phyloP scores from a whole-genome alignment of 2,113 vertebrate genomes.

The Gobiocypris rarus region DNA sequence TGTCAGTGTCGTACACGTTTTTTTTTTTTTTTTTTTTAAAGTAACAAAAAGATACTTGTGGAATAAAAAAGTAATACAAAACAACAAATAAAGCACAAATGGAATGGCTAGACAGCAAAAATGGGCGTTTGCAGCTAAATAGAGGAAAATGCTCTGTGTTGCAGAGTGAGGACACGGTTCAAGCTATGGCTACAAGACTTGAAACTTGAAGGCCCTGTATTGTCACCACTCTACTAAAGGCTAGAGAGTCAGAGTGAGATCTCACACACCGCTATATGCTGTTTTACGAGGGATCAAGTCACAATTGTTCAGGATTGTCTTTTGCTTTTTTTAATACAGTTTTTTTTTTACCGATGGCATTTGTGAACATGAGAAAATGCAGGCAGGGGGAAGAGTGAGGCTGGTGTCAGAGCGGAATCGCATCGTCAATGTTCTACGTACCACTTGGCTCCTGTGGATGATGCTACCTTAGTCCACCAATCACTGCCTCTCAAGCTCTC shows the following conservation, averaged over 20 bases:
- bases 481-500: slow-evolving; percentile 14
- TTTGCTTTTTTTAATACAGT: slow-evolving; percentile 67
- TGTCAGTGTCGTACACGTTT: slow-evolving; percentile 63
- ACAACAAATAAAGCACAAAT: slow-evolving; percentile 37
- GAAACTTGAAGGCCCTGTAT: slow-evolving; percentile 45
- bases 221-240: slow-evolving; percentile 41
- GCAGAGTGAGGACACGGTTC: slow-evolving; percentile 62
- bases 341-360: slow-evolving; percentile 55
- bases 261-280: slow-evolving; percentile 64
- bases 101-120: slow-evolving; percentile 49
- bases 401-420: neutral
- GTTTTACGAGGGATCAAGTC: slow-evolving; percentile 72
- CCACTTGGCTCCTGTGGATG: slow-evolving; percentile 12
- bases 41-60: slow-evolving; percentile 43
- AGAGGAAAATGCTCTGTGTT: slow-evolving; percentile 64
- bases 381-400: slow-evolving; percentile 20
- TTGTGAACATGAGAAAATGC: slow-evolving; percentile 49
- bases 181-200: slow-evolving; percentile 67
- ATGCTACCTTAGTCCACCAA: slow-evolving; percentile 27
- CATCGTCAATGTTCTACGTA: neutral
- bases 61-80: slow-evolving; percentile 20
- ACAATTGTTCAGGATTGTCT: slow-evolving; percentile 80
- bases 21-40: neutral
- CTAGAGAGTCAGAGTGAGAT: slow-evolving; percentile 49
- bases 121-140: slow-evolving; percentile 55